Evolutionary conservation across 2,113 vertebrate species (phyloP).

Genomic region (Sylvilagus bachmani): DNA sequence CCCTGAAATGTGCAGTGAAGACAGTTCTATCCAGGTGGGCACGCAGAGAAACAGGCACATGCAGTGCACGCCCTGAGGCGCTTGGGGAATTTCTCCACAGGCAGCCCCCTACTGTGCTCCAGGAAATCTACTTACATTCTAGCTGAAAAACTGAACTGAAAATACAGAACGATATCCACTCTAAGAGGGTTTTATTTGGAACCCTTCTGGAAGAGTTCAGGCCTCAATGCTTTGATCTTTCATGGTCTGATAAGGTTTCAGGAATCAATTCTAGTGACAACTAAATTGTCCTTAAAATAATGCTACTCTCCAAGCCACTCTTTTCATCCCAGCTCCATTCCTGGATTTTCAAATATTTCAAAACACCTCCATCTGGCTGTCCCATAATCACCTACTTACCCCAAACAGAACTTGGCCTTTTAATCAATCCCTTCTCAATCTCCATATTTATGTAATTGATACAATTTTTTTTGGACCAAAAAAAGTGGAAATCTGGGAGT

Average conservation of each 20-base stretch:
- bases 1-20: not conserved
- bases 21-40: not conserved
- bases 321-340: not conserved
- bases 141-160: conserved; percentile 1
- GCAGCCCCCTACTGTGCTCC: not conserved
- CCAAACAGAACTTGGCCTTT: conserved; percentile 14
- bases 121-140: not conserved
- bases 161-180: not conserved
- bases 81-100: not conserved
- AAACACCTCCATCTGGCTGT: not conserved
- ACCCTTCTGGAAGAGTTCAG: not conserved
- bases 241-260: not conserved
- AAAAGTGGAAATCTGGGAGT: not conserved
- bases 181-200: not conserved
- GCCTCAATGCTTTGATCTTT: not conserved
- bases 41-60: not conserved
- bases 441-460: not conserved
- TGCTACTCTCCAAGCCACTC: not conserved
- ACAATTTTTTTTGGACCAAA: not conserved
- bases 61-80: not conserved
- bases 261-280: not conserved
- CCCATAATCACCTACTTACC: not conserved
- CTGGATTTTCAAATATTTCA: conserved; percentile 43
- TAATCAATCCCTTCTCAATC: not conserved
- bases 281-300: not conserved